Conservation (phyloP, 2,797 vertebrate genomes). For the Synaphobranchus kaupii region DNA sequence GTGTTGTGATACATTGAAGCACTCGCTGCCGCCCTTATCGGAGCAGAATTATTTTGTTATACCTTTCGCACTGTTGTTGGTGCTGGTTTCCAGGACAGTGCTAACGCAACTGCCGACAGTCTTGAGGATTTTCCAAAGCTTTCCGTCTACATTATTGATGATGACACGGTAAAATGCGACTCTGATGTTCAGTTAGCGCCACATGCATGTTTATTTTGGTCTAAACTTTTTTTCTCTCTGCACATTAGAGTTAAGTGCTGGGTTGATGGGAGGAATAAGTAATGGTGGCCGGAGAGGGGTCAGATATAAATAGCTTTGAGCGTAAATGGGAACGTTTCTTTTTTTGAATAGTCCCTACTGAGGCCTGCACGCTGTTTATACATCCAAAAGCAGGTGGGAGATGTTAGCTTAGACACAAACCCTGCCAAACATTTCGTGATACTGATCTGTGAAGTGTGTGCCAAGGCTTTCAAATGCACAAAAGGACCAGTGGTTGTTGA, state of each 20-base stretch:
- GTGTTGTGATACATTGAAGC: background rate
- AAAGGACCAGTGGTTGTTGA: background rate
- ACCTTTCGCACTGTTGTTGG: background rate
- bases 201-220: constrained; percentile 6
- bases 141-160: constrained; percentile 9
- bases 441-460: background rate
- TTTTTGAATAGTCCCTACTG: background rate
- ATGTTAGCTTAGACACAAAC: background rate
- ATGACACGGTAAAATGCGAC: background rate
- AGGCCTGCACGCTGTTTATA: background rate
- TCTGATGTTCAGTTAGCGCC: background rate
- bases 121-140: constrained; percentile 9
- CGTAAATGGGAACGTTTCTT: background rate
- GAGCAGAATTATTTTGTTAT: constrained; percentile 26
- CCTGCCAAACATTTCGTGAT: background rate
- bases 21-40: background rate
- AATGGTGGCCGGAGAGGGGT: background rate
- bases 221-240: background rate
- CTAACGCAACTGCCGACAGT: constrained; percentile 35
- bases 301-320: constrained; percentile 2
- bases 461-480: background rate
- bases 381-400: background rate
- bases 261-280: constrained; percentile 18
- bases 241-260: constrained; percentile 21
- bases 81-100: constrained; percentile 31